Percentiles rank a stretch among this genome's conserved stretches.
phyloP scores from a whole-genome alignment of 2,113 vertebrate species.

The Bucco capensis region DNA sequence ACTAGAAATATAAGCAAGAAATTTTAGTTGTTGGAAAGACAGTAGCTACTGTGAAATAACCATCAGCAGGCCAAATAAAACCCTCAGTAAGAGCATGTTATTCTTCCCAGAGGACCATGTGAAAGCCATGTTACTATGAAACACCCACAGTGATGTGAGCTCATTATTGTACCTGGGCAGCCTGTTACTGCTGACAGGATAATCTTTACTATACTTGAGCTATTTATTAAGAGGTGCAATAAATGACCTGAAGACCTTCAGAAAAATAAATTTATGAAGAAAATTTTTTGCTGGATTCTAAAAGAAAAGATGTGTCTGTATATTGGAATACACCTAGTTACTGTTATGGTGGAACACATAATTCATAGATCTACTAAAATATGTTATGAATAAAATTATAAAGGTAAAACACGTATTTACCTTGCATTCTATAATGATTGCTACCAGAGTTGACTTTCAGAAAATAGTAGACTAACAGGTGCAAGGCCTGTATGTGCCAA shows the following conservation, averaged over 20 bases:
- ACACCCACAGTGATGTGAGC: background rate
- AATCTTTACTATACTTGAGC: background rate
- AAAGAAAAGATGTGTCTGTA: background rate
- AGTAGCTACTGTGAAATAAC: background rate
- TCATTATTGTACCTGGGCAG: constrained; percentile 4
- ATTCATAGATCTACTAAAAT: background rate
- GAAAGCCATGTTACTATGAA: background rate
- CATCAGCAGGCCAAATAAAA: constrained; percentile 6
- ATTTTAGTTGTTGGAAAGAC: constrained; percentile 3
- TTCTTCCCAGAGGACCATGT: background rate
- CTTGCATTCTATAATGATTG: background rate
- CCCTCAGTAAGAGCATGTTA: background rate
- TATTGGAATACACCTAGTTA: background rate
- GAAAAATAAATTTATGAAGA: background rate
- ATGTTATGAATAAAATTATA: background rate
- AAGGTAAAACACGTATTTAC: background rate
- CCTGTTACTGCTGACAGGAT: background rate
- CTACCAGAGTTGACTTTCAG: background rate
- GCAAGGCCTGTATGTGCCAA: background rate
- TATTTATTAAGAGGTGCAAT: background rate
- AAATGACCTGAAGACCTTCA: background rate
- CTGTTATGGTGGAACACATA: background rate
- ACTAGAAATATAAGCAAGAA: background rate
- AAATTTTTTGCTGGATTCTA: background rate
- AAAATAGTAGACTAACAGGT: background rate